A percentile compares a stretch with the other conserved stretches of the same genome.
These are phyloP conservation scores for Scaptodrosophila latifasciaeformis DNA, from an alignment of 2,888 invertebrate genomes.

Conservation along the genomic window DNA sequence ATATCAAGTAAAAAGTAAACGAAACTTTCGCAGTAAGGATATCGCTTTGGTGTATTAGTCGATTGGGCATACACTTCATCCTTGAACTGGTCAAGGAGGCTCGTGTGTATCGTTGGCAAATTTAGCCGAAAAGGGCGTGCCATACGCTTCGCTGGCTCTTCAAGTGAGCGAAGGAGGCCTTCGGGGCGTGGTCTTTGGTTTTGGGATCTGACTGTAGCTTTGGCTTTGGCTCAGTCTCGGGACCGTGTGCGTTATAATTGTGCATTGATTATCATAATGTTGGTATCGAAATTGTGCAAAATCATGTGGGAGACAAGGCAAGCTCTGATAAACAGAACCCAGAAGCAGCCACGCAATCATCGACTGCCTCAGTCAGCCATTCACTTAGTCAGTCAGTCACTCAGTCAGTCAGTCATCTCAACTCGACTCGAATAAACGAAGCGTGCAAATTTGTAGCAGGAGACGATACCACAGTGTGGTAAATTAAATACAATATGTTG, in stretches of 20 bases:
- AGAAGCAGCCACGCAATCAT: constrained; percentile 15
- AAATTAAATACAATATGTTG: too few species aligned
- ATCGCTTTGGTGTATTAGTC: too few species aligned
- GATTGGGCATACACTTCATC: too few species aligned
- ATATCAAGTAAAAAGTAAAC: too few species aligned
- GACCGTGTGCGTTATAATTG: constrained; percentile 38
- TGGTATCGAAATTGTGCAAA: constrained; percentile 45
- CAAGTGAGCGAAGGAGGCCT: background rate
- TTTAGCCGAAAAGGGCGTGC: background rate
- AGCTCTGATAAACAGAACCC: too few species aligned
- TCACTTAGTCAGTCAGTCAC: constrained; percentile 13
- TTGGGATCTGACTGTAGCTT: background rate
- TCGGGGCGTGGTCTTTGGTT: constrained; percentile 5
- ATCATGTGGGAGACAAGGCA: constrained; percentile 13
- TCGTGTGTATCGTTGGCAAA: background rate
- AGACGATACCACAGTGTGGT: too few species aligned
- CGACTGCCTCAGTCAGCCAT: constrained; percentile 9
- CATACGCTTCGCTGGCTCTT: background rate
- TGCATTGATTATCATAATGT: constrained; percentile 59
- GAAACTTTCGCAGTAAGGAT: too few species aligned
- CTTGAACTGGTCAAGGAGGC: too few species aligned
- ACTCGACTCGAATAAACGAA: constrained; percentile 6
- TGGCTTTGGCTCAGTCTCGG: too few species aligned
- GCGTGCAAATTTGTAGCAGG: too few species aligned
- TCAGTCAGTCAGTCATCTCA: constrained; percentile 8